Base-by-base conservation (phyloP, 2,113 vertebrate genomes). In the Xenopus borealis region DNA sequence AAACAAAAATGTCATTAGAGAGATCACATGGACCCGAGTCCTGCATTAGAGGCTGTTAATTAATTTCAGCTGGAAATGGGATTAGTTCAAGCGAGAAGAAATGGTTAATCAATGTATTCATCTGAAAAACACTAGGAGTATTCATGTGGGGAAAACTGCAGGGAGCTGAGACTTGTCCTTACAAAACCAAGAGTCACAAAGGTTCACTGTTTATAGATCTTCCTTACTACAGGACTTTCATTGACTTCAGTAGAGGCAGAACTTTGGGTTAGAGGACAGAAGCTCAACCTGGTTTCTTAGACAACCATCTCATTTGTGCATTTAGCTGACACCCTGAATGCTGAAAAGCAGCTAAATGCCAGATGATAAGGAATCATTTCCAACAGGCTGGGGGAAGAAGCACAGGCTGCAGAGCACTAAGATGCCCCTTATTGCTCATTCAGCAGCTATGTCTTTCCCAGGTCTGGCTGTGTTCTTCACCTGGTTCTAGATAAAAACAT, bases 61-160 rank as follows among this genome's bases (percentile, higher is more conserved):
- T 69, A 69, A 75, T 75, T 69, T 75, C 23, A 62, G 73, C 53
- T 66, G 66, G 73, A 75, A 75, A 69, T 75, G 66, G 73, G 62
- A 69, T 44, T 62, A 75, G 73, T 75, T 69, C 57, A 75, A 40
- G 73, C 58, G 23, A 63, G 73, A 75, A 69, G 66, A 75, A 75
- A 75, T 23, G 30, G 73, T 75, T 75, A 75, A 75, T 75, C 66
- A 68, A 75, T 75, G 73, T 50, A 75, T 18, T 75, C 73, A 75
- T 75, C 66, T 75, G 58, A 75, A 75, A 62, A 69, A 75, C 73
- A 75, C 52, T 55, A 53, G 66, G 27, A 18, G 57, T 69, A 75
- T 75, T 75, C 72, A 75, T 75, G 72, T 75, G 64, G 52, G 66
- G 62, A 27, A 46, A 45, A 73, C 52, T 62, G 73, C 58, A 55